Conservation (phyloP, 2,888 invertebrate genomes). For the Meloe dianella region DNA sequence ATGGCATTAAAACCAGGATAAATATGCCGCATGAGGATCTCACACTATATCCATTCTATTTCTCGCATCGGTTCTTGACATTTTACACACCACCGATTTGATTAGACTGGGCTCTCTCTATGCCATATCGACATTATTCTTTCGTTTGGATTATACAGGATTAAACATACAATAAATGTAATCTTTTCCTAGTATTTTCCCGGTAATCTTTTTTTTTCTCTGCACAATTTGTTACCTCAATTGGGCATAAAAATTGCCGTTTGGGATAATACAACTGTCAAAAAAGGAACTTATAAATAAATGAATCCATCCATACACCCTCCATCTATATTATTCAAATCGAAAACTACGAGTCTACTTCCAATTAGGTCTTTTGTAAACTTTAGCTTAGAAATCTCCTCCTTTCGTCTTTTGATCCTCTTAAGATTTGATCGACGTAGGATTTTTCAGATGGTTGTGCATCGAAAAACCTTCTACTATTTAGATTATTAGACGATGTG, state of each 20-base stretch:
- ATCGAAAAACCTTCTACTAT: not conserved
- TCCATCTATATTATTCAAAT: not conserved
- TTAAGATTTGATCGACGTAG: not conserved
- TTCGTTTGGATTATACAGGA: not conserved
- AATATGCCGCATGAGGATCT: constrained; percentile 45
- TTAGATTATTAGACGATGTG: not conserved
- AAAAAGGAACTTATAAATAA: not conserved
- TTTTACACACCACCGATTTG: constrained; percentile 40
- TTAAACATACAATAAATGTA: not conserved
- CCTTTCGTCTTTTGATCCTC: too few species aligned
- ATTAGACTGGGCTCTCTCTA: constrained; percentile 34
- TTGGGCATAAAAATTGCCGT: not conserved
- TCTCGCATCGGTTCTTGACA: constrained; percentile 43
- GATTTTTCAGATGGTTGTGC: not conserved
- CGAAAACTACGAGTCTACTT: not conserved
- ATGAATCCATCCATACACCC: too few species aligned
- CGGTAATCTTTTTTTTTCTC: not conserved
- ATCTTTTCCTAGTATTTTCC: not conserved
- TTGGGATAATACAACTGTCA: not conserved
- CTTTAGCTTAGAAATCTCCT: too few species aligned
- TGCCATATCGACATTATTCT: constrained; percentile 32
- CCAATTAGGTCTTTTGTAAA: not conserved
- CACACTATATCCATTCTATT: constrained; percentile 36
- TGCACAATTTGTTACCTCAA: not conserved
- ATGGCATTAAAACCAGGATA: constrained; percentile 42